These are phyloP conservation scores for Athene noctua DNA, from an alignment of 2,113 vertebrate species.

Conservation along the genomic window DNA sequence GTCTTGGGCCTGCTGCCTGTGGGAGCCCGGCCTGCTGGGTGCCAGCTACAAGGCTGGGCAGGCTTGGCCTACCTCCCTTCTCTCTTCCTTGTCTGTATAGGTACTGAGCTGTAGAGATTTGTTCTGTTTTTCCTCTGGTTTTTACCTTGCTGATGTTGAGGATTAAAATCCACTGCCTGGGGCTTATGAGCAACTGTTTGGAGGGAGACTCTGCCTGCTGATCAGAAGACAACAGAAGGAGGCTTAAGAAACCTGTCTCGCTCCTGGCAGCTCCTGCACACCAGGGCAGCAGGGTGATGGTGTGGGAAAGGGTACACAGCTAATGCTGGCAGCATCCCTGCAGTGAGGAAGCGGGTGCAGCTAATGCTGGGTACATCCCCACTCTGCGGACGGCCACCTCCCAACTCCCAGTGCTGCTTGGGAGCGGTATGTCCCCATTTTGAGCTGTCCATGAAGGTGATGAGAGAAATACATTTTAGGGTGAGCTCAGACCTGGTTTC, in stretches of 20 bases:
- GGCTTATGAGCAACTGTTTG: background rate
- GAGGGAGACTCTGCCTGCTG: background rate
- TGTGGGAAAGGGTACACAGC: background rate
- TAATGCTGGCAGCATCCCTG: accelerated
- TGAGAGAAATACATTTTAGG: background rate
- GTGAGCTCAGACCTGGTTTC: background rate
- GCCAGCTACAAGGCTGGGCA: accelerated
- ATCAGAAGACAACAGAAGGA: background rate
- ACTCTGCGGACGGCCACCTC: background rate
- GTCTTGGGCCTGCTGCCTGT: accelerated
- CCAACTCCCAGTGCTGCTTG: background rate
- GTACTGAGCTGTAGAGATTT: background rate
- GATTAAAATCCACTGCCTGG: background rate
- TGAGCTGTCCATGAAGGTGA: background rate
- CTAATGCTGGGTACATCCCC: background rate
- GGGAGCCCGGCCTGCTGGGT: background rate
- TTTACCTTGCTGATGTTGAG: background rate
- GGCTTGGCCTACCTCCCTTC: background rate
- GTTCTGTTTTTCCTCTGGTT: background rate
- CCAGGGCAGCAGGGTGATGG: background rate
- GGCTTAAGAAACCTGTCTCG: background rate
- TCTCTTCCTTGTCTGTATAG: background rate
- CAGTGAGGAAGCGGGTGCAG: background rate
- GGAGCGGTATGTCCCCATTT: background rate
- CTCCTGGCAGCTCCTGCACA: background rate